phyloP scores from a whole-genome alignment of 2,888 invertebrate species.

The Tanypteryx hageni region DNA sequence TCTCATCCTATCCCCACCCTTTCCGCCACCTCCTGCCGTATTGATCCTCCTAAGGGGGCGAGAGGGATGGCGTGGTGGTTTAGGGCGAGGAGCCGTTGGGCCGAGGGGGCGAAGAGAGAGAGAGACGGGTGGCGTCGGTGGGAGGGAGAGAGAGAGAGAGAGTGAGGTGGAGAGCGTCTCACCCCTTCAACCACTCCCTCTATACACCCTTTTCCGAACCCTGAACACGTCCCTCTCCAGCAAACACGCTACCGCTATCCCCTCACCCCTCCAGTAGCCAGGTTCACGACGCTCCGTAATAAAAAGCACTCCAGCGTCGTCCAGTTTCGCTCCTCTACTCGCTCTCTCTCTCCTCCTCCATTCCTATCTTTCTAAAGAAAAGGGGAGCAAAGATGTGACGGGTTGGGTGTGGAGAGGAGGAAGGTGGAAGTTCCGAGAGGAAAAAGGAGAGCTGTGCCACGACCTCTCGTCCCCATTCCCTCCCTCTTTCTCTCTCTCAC shows the following conservation, averaged over 20 bases:
- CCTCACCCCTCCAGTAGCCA: slow-evolving; percentile 15
- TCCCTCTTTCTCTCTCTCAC: background rate
- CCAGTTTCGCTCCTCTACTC: background rate
- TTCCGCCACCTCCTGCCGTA: no score
- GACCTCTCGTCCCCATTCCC: background rate
- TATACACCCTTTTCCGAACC: slow-evolving; percentile 23
- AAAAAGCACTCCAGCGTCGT: slow-evolving; percentile 3
- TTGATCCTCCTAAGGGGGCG: no score
- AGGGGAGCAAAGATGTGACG: slow-evolving; percentile 24
- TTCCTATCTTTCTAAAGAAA: background rate
- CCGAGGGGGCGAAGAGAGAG: background rate
- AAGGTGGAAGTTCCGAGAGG: background rate
- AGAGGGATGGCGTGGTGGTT: no score
- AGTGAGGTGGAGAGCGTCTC: slow-evolving; percentile 11
- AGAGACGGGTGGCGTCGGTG: background rate
- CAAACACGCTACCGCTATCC: slow-evolving; percentile 9
- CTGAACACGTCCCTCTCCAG: slow-evolving; percentile 24
- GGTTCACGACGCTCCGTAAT: slow-evolving; percentile 25
- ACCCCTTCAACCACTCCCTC: background rate
- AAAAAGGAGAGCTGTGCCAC: background rate
- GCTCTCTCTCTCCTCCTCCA: no score
- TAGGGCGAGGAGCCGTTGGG: background rate
- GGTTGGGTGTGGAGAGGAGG: background rate
- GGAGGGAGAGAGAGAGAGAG: background rate
- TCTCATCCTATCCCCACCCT: no score